A percentile compares a stretch with the other conserved stretches of the same genome.
Conservation (phyloP, 2,797 vertebrate species). For the Notolepis coatsorum region DNA sequence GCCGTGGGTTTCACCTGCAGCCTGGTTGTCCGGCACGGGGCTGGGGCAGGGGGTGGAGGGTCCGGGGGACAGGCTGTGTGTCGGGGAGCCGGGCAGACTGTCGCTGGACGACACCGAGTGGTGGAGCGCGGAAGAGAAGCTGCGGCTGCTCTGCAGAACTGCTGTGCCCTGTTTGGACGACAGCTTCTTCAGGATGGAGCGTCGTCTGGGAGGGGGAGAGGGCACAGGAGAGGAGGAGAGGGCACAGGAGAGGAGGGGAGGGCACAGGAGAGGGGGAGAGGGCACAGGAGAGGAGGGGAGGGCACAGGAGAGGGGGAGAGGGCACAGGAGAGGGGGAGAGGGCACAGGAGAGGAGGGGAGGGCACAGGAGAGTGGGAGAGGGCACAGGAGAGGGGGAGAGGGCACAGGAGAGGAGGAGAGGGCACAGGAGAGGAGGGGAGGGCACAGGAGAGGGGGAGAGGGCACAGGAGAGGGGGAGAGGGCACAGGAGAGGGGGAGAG, state of each 20-base stretch:
- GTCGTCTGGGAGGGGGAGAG: slow-evolving; percentile 76
- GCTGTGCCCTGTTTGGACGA: slow-evolving; percentile 93
- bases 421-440: no score
- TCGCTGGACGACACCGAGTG: slow-evolving; percentile 96
- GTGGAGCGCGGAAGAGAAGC: slow-evolving; percentile 95
- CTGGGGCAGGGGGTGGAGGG: slow-evolving; percentile 90
- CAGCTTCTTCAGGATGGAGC: slow-evolving; percentile 92
- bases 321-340: no score
- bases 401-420: no score
- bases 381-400: no score
- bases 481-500: no score
- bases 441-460: no score
- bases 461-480: no score
- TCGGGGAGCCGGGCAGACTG: slow-evolving; percentile 95
- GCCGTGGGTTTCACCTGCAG: slow-evolving; percentile 82
- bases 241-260: background rate
- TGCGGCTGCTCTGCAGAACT: slow-evolving; percentile 92
- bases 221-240: no score
- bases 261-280: no score
- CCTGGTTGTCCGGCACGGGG: slow-evolving; percentile 87
- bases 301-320: background rate
- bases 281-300: no score
- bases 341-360: no score
- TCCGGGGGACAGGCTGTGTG: slow-evolving; percentile 93
- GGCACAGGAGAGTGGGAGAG: no score